Conservation (phyloP, 1,140 invertebrate genomes). For the Hylaeus volcanicus region DNA sequence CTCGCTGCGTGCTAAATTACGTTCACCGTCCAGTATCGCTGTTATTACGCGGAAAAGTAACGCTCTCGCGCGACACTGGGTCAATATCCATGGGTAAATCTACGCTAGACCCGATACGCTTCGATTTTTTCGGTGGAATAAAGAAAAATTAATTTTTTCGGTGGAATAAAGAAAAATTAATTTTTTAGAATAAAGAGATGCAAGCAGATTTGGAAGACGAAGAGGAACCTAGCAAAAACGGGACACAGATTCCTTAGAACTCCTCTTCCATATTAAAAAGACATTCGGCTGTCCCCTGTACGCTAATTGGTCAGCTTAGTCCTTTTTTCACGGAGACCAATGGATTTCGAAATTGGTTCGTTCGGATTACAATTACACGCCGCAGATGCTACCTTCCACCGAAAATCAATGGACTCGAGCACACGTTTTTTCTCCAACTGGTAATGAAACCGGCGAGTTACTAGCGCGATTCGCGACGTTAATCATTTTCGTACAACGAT, state of each 20-base stretch:
- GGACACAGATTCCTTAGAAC: no score
- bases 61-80: no score
- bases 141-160: no score
- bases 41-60: not conserved
- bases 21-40: not conserved
- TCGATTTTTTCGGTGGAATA: no score
- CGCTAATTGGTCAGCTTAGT: slow-evolving; percentile 7
- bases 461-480: not conserved
- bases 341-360: slow-evolving; percentile 48
- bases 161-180: no score
- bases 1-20: slow-evolving; percentile 15
- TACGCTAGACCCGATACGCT: no score
- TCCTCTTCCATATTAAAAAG: not conserved
- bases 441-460: slow-evolving; percentile 46
- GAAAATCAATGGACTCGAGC: slow-evolving; percentile 12
- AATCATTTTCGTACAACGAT: slow-evolving; percentile 24
- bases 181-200: no score
- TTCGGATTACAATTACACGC: slow-evolving; percentile 55
- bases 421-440: slow-evolving; percentile 16
- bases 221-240: no score
- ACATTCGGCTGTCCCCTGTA: not conserved
- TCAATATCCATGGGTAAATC: no score
- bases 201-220: no score
- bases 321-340: slow-evolving; percentile 4
- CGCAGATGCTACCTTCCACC: slow-evolving; percentile 35